Conservation (phyloP, 2,888 invertebrate species). For the Cheilosia vulpina region DNA sequence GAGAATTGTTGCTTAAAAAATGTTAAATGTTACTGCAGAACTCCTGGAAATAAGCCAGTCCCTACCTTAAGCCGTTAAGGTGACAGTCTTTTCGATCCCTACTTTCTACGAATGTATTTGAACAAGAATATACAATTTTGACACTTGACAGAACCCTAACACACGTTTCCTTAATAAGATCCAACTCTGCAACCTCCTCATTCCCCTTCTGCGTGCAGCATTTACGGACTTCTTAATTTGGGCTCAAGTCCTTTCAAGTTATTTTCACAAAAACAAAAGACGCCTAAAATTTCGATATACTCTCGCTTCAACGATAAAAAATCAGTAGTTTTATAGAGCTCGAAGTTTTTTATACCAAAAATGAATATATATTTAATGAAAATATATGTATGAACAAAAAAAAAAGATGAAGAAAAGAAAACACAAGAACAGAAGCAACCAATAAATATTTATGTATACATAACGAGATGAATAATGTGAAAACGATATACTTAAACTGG, state of each 20-base stretch:
- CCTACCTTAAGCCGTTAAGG: too few species aligned
- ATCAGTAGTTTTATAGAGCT: slow-evolving; percentile 73
- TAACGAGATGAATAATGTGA: slow-evolving; percentile 48
- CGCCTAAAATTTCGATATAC: slow-evolving; percentile 77
- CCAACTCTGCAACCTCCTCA: too few species aligned
- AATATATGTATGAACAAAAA: neutral
- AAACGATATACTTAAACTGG: slow-evolving; percentile 65
- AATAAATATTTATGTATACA: slow-evolving; percentile 69
- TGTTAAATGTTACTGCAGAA: too few species aligned
- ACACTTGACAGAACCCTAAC: too few species aligned
- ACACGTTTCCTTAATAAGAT: too few species aligned
- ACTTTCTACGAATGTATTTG: too few species aligned
- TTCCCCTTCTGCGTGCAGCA: neutral
- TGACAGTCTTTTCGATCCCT: too few species aligned
- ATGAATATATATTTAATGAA: slow-evolving; percentile 51
- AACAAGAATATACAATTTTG: too few species aligned
- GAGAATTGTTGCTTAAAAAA: too few species aligned
- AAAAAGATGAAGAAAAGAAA: neutral
- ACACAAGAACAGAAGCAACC: slow-evolving; percentile 31
- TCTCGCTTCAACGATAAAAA: slow-evolving; percentile 65
- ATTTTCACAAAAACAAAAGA: slow-evolving; percentile 37
- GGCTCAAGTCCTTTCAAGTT: slow-evolving; percentile 25
- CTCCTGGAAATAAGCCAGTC: too few species aligned
- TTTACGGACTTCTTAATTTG: slow-evolving; percentile 24
- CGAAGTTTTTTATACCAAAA: slow-evolving; percentile 73